These are phyloP conservation scores for Megaceryle alcyon DNA, from an alignment of 2,797 vertebrate species.

Conservation along the genomic window DNA sequence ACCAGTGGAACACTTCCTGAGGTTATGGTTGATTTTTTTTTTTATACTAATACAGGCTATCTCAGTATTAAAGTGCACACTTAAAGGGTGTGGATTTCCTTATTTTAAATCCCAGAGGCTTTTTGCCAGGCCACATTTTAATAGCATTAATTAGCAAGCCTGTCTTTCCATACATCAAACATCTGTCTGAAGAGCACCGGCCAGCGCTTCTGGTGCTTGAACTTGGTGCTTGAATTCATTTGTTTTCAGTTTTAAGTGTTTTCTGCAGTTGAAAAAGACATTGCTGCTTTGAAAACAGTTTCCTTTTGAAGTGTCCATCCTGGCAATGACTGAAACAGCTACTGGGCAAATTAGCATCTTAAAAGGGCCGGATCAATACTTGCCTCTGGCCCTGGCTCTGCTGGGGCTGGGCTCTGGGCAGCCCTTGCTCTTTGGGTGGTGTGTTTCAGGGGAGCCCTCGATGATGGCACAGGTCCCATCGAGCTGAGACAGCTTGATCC, in stretches of 20 bases:
- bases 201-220: slow-evolving; percentile 26
- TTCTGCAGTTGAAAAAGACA: slow-evolving; percentile 74
- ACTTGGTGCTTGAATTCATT: slow-evolving; percentile 72
- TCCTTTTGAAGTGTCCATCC: slow-evolving; percentile 84
- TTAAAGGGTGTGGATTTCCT: slow-evolving; percentile 29
- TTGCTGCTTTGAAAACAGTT: slow-evolving; percentile 82
- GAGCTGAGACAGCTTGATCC: slow-evolving; percentile 57
- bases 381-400: slow-evolving; percentile 28
- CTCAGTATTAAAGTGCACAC: neutral
- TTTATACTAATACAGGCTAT: neutral
- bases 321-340: slow-evolving; percentile 82
- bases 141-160: slow-evolving; percentile 46
- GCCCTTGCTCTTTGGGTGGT: neutral
- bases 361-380: slow-evolving; percentile 88
- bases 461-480: neutral
- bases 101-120: slow-evolving; percentile 22
- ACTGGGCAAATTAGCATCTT: slow-evolving; percentile 87
- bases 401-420: slow-evolving; percentile 38
- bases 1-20: neutral
- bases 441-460: slow-evolving; percentile 35
- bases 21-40: neutral
- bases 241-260: slow-evolving; percentile 72
- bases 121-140: slow-evolving; percentile 29
- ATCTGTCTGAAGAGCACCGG: slow-evolving; percentile 22
- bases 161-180: slow-evolving; percentile 46